A percentile compares a stretch with the other conserved stretches of the same genome.
phyloP scores from a whole-genome alignment of 2,113 vertebrate genomes.

The Bostrychus sinensis region DNA sequence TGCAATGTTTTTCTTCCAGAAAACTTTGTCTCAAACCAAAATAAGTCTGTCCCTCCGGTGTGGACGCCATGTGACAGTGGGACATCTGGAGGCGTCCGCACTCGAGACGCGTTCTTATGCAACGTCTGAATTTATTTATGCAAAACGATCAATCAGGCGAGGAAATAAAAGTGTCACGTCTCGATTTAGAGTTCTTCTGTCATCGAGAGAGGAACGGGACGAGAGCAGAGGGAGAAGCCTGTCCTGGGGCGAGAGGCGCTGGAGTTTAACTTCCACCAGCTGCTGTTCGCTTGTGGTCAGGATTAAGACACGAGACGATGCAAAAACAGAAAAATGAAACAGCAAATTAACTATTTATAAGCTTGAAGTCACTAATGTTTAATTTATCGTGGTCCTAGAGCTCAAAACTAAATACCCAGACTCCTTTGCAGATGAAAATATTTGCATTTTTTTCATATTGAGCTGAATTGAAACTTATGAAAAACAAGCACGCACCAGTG shows the following conservation, averaged over 20 bases:
- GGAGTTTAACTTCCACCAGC: constrained; percentile 1
- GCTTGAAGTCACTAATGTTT: no score
- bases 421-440: no score
- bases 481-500: no score
- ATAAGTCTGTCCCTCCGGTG: not conserved
- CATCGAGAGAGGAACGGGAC: constrained; percentile 4
- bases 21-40: no score
- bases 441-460: no score
- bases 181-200: constrained; percentile 3
- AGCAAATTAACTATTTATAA: no score
- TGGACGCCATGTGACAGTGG: constrained; percentile 10
- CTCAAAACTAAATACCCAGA: no score
- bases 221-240: not conserved
- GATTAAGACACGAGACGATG: constrained; percentile 1
- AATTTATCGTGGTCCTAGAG: no score
- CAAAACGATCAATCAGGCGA: no score
- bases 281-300: constrained; percentile 22
- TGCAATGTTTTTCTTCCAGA: no score
- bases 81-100: constrained; percentile 19
- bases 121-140: constrained; percentile 19
- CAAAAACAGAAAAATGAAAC: not conserved
- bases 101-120: not conserved
- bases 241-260: not conserved
- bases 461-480: no score
- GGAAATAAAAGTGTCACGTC: constrained; percentile 45